Conservation (phyloP, 2,113 vertebrate species). For the Galbula dea region DNA sequence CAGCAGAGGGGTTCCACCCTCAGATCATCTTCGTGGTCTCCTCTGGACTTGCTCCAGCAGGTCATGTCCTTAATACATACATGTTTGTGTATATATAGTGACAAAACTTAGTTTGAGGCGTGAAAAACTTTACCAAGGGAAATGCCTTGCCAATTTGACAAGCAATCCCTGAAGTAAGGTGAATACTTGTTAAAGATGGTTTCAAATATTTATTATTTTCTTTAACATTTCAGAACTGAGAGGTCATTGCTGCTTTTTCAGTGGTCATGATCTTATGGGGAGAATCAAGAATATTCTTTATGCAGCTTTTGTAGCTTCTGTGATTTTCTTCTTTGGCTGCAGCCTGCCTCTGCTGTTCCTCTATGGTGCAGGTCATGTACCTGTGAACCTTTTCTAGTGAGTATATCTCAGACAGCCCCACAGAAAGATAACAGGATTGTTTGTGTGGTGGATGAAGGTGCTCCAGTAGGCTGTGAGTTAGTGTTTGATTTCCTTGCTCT, state of each 20-base stretch:
- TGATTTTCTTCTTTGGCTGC: neutral
- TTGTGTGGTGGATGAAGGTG: neutral
- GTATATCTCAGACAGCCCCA: neutral
- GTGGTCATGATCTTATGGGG: neutral
- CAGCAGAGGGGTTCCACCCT: too few relatives aligned
- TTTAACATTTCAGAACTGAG: neutral
- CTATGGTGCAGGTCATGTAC: rapidly evolving
- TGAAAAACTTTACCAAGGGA: neutral
- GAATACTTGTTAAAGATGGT: neutral
- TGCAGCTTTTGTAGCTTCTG: neutral
- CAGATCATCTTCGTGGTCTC: too few relatives aligned
- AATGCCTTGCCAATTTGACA: neutral
- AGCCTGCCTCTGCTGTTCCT: neutral
- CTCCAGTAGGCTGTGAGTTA: neutral
- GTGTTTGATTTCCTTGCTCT: neutral
- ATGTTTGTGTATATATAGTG: neutral
- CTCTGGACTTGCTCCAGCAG: too few relatives aligned
- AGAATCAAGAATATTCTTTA: neutral
- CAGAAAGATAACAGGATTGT: neutral
- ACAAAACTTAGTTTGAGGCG: neutral
- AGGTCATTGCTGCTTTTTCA: neutral
- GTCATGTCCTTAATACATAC: too few relatives aligned
- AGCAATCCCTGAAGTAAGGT: neutral
- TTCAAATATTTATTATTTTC: neutral
- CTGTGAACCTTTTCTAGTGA: neutral